phyloP scores from a whole-genome alignment of 2,888 invertebrate species.

The Mystacides longicornis region DNA sequence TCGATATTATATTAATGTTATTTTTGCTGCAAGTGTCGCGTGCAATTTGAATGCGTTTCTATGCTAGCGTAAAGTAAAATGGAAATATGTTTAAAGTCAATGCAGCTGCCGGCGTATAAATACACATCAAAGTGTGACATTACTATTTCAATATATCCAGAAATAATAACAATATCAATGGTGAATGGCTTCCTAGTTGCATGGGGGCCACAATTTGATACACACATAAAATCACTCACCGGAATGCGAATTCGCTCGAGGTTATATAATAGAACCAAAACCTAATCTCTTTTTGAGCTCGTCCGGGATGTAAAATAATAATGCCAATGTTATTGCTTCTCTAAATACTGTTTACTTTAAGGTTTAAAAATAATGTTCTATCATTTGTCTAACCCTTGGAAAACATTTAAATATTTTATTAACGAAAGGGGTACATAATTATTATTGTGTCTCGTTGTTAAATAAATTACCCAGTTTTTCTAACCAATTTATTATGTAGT shows the following conservation, averaged over 20 bases:
- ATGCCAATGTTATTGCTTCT: too few relatives aligned
- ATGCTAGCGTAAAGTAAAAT: neutral
- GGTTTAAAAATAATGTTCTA: too few relatives aligned
- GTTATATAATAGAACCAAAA: neutral
- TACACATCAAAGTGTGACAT: neutral
- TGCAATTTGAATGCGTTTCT: neutral
- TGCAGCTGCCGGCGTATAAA: neutral
- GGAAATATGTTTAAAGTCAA: neutral
- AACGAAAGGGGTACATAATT: too few relatives aligned
- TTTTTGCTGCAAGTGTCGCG: neutral
- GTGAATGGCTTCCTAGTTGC: neutral
- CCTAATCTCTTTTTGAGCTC: too few relatives aligned
- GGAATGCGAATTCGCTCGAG: neutral
- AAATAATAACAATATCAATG: too few relatives aligned
- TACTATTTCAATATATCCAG: neutral
- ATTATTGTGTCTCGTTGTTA: too few relatives aligned
- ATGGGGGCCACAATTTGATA: neutral
- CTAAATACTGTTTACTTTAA: too few relatives aligned
- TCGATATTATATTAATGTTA: neutral
- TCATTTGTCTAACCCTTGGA: too few relatives aligned
- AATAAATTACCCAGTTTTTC: too few relatives aligned
- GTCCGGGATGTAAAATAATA: too few relatives aligned
- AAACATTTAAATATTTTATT: too few relatives aligned
- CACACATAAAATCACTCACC: neutral
- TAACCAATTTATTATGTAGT: too few relatives aligned